Evolutionary conservation across 2,888 invertebrate species (phyloP).

Genomic region (Tipula vernalis): DNA sequence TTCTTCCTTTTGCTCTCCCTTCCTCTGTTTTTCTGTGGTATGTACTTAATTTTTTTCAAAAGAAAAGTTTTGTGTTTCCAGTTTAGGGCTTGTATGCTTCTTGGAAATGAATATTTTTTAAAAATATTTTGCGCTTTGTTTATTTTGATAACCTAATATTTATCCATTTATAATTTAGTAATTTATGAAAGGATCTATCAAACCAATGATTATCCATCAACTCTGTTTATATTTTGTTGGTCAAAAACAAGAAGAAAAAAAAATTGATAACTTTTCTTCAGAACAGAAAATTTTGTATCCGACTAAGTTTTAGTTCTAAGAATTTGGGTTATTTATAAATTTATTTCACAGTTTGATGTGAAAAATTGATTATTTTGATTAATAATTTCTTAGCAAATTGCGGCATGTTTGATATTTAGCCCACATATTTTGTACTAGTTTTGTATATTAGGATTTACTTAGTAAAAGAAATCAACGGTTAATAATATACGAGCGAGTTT

Average conservation of each 20-base stretch:
- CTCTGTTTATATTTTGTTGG: background rate
- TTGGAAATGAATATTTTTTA: background rate
- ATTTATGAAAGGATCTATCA: background rate
- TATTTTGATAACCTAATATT: background rate
- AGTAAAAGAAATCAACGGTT: no score
- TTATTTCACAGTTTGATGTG: background rate
- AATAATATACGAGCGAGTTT: no score
- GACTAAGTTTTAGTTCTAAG: background rate
- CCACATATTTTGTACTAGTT: no score
- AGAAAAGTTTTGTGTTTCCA: background rate
- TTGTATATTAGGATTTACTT: no score
- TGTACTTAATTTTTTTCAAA: background rate
- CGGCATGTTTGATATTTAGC: no score
- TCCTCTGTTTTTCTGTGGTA: background rate
- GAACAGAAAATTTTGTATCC: background rate
- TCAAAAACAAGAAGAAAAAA: background rate
- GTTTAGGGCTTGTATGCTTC: background rate
- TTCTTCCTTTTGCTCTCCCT: background rate
- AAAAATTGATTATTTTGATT: no score
- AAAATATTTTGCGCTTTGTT: background rate
- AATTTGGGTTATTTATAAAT: background rate
- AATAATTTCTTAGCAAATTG: no score
- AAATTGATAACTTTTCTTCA: background rate
- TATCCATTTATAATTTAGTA: background rate
- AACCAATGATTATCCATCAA: background rate